phyloP scores from a whole-genome alignment of 2,797 vertebrate species.

The Rachycentron canadum region DNA sequence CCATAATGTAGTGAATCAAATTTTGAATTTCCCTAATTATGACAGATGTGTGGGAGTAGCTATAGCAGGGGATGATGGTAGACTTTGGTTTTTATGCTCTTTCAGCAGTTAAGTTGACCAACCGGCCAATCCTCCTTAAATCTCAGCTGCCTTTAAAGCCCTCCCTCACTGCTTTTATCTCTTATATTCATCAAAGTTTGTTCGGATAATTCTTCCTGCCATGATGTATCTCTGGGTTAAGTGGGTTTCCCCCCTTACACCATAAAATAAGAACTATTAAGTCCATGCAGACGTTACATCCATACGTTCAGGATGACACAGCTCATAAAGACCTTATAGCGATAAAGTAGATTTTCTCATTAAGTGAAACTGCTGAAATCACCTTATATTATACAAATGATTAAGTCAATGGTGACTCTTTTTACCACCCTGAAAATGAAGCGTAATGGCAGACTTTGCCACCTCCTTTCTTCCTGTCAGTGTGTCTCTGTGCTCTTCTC shows the following conservation, averaged over 20 bases:
- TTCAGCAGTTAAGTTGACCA: constrained; percentile 72
- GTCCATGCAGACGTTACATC: constrained; percentile 76
- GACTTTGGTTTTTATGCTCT: constrained; percentile 51
- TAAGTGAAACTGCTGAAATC: constrained; percentile 84
- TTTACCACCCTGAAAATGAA: constrained; percentile 72
- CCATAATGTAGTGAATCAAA: constrained; percentile 26
- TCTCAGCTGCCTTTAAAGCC: constrained; percentile 53
- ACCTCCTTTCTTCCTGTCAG: constrained; percentile 56
- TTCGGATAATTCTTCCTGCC: constrained; percentile 66
- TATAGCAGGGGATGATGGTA: constrained; percentile 21
- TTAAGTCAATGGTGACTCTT: constrained; percentile 82
- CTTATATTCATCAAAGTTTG: constrained; percentile 79
- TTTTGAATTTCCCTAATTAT: constrained; percentile 29
- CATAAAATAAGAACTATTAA: constrained; percentile 85
- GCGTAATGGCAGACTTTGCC: constrained; percentile 68
- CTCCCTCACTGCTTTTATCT: constrained; percentile 70
- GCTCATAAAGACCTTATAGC: constrained; percentile 82
- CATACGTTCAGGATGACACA: constrained; percentile 81
- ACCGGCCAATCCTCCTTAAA: constrained; percentile 69
- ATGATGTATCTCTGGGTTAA: constrained; percentile 81
- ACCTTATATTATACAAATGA: constrained; percentile 84
- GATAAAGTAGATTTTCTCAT: constrained; percentile 85
- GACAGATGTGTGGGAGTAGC: constrained; percentile 16
- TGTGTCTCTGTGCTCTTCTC: constrained; percentile 34
- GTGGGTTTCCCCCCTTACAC: constrained; percentile 76